Evolutionary conservation across 2,113 vertebrate species (phyloP), one percentile per base, ranked within the genome.

Genomic region (Lota lota): DNA sequence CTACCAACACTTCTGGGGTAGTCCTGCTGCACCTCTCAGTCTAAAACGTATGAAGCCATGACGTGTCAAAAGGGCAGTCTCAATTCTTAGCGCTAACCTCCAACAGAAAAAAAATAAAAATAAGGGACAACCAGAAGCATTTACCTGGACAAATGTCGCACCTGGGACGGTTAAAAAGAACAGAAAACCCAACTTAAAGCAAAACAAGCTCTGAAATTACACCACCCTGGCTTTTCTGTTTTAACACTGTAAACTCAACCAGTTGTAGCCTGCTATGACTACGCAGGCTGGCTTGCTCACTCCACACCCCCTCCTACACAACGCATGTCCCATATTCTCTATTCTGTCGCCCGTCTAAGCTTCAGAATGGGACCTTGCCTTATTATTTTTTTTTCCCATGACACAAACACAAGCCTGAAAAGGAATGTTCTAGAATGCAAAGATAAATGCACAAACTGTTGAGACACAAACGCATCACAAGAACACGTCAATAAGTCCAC

Each of bases 371-470:
- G n/a, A 18, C 16, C 53, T 56, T 3, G 15, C 53, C 16, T 47
- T 47, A 61, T 33, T 22, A n/a, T n/a, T 16, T 15, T 15, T 0
- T 1, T 16, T 51, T 10, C 14, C 66, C 19, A 18, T 33, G 24
- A 10, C 47, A 14, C 33, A 66, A 17, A 64, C 10, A 21, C 61
- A 40, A 67, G 76, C 62, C 22, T 28, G 60, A 56, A 78, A 63
- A 80, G 86, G 85, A 89, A 90, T 84, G 78, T 74, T 60, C 61
- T 62, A 63, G 69, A 61, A 67, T 18, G 51, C 64, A 73, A 47
- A 53, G 67, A 59, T 18, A 60, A 56, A 56, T 14, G 61, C 15
- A 50, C 12, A 57, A 21, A 69, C 69, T 14, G 36, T 72, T 50
- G 58, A 47, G 8, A 47, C 40, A 14, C 28, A 33, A 33, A 33